phyloP scores from a whole-genome alignment of 2,113 vertebrate genomes.

The Pimephales promelas region DNA sequence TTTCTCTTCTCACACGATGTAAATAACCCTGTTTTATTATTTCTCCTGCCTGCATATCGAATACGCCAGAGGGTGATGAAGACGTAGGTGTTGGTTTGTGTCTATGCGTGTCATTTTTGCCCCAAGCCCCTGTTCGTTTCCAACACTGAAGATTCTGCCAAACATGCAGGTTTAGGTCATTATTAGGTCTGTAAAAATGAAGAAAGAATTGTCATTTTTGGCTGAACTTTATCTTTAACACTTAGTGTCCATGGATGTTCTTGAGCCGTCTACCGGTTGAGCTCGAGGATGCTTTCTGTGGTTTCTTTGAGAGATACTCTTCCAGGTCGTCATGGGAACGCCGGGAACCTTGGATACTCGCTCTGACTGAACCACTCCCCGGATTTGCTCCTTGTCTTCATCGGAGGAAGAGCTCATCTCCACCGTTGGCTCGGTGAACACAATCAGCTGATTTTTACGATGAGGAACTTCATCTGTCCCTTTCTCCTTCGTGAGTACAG shows the following conservation, averaged over 20 bases:
- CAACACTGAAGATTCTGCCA: background rate
- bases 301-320: constrained; percentile 50
- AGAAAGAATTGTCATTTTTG: background rate
- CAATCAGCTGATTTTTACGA: constrained; percentile 24
- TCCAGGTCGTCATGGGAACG: constrained; percentile 50
- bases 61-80: no score
- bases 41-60: background rate
- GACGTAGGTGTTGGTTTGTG: no score
- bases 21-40: background rate
- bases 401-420: constrained; percentile 4
- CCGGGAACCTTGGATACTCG: background rate
- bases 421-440: constrained; percentile 7
- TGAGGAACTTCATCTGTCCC: background rate
- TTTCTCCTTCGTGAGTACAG: constrained; percentile 44
- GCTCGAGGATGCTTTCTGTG: constrained; percentile 35
- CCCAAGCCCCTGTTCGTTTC: background rate
- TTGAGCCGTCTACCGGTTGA: constrained; percentile 4
- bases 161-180: background rate
- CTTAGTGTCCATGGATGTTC: background rate
- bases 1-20: background rate
- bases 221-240: background rate
- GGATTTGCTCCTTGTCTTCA: background rate
- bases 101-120: background rate
- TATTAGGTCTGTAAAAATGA: background rate
- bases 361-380: constrained; percentile 1